phyloP scores from a whole-genome alignment of 2,113 vertebrate genomes.

The Sarotherodon lohbergeri region DNA sequence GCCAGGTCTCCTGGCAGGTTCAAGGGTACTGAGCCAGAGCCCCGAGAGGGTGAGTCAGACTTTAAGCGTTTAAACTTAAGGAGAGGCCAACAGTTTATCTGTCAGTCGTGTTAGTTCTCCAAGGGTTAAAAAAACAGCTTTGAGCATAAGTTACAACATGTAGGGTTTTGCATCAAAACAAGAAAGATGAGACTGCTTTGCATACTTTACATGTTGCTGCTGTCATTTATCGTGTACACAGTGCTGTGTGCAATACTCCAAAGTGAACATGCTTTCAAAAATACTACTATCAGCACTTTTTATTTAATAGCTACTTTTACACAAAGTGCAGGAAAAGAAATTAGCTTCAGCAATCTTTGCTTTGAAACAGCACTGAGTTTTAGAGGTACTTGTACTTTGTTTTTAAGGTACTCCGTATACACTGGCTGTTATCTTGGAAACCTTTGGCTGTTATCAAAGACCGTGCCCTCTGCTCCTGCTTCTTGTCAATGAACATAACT shows the following conservation, averaged over 20 bases:
- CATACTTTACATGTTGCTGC: neutral
- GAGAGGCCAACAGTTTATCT: neutral
- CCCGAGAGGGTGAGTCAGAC: constrained; percentile 80
- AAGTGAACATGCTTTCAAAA: neutral
- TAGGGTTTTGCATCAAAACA: neutral
- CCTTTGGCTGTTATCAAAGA: neutral
- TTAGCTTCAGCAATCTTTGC: neutral
- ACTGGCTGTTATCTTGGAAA: neutral
- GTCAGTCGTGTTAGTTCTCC: neutral
- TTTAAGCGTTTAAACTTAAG: neutral
- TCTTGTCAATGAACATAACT: neutral
- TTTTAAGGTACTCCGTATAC: neutral
- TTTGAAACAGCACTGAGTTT: neutral
- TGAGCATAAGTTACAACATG: neutral
- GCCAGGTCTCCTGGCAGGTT: constrained; percentile 80
- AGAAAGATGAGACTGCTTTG: neutral
- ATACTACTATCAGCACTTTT: neutral
- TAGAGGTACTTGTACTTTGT: neutral
- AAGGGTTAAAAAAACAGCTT: neutral
- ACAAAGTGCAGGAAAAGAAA: neutral
- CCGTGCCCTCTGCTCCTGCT: neutral
- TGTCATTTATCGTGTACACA: too few species aligned
- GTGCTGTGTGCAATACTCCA: neutral
- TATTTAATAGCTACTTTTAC: neutral
- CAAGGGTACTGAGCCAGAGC: constrained; percentile 85